Base-by-base conservation (phyloP, 2,888 invertebrate genomes). In the Gisinianus flammeolus region DNA sequence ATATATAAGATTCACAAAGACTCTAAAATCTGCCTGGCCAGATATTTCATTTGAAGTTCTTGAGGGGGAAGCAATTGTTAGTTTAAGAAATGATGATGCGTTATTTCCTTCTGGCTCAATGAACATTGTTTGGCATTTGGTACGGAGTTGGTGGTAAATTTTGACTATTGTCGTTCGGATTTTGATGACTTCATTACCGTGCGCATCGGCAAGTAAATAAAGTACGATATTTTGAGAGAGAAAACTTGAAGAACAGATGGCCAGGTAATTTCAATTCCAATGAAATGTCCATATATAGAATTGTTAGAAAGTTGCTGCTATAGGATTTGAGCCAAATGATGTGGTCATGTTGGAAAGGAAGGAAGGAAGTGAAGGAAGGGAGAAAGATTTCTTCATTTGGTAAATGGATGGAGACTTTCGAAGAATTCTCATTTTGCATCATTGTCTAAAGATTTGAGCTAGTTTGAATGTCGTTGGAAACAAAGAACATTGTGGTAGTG, bases 401-500 rank as follows among this genome's bases (percentile, higher is more conserved):
- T n/a, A n/a, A n/a, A 44, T 16, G 19, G 54, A 54, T 16, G 6
- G 28, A 3, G 28, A 26, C 28, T 6, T 26, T 26, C 10, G 28
- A 62, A 62, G 26, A 62, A 62, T 62, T 62, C 62, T 24, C 62
- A 62, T 62, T 62, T 62, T 26, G 62, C 5, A 62, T 62, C 26
- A 62, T 62, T 62, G 62, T 62, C 62, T 62, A 26, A 26, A 26
- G 62, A 26, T 62, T 62, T 24, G 22, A 62, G 26, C 28, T 12
- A 26, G 26, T 22, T 62, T 22, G 4, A 62, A 26, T 62, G 62
- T 62, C 26, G 28, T 28, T 22, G 62, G 62, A 12, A 58, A 26
- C 58, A 72, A 62, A 58, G 72, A 62, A 56, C 56, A 71, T 35
- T 71, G 70, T 71, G 70, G 52, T 54, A 54, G 54, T 33, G 58